Percentiles rank a stretch among this genome's conserved stretches.
Evolutionary conservation across 2,113 vertebrate genomes (phyloP).

Genomic region (Porphyrio hochstetteri): DNA sequence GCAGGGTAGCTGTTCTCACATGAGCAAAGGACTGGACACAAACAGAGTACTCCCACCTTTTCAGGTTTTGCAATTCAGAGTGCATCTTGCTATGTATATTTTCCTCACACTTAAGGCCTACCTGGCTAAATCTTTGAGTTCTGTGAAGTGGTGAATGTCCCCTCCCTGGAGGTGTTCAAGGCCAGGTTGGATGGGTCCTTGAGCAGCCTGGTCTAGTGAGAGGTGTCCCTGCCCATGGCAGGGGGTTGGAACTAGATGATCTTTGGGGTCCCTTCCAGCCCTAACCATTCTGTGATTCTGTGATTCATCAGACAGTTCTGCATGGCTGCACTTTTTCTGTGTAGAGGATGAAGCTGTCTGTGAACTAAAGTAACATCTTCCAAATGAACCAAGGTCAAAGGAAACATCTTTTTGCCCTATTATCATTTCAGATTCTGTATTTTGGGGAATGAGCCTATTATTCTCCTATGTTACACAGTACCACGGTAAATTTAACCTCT

Average conservation of each 20-base stretch:
- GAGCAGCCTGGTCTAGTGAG: too few relatives aligned
- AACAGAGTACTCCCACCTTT: background rate
- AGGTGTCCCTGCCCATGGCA: too few relatives aligned
- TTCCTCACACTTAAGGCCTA: background rate
- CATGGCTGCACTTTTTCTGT: background rate
- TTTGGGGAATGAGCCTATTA: background rate
- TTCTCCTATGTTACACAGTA: background rate
- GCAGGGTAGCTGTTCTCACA: accelerated
- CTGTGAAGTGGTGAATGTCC: too few relatives aligned
- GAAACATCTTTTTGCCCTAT: background rate
- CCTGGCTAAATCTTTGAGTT: background rate
- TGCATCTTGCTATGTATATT: too few relatives aligned
- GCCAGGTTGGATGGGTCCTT: too few relatives aligned
- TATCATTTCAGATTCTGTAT: background rate
- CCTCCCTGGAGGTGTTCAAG: too few relatives aligned
- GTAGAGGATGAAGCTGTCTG: background rate
- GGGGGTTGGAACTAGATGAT: too few relatives aligned
- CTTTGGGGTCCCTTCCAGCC: too few relatives aligned
- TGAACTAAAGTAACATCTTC: background rate
- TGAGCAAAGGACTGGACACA: background rate
- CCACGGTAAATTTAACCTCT: background rate
- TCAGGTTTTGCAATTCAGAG: background rate
- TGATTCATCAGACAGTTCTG: background rate
- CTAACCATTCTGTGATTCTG: too few relatives aligned
- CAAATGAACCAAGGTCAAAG: background rate